phyloP scores from a whole-genome alignment of 2,113 vertebrate genomes.

The Alligator mississippiensis region DNA sequence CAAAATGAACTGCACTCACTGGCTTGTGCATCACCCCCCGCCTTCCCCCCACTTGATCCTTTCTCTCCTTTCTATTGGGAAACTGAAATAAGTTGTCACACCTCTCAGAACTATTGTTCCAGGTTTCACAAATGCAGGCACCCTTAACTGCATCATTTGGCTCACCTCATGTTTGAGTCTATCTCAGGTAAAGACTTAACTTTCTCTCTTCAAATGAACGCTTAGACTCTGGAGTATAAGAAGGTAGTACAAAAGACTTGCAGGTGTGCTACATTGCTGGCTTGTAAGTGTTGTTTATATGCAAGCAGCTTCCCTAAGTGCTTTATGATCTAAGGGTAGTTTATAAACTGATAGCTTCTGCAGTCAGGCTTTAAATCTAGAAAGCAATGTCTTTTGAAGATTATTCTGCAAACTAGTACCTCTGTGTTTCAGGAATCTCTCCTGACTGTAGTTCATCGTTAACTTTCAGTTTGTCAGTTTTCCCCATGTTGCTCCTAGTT shows the following conservation, averaged over 20 bases:
- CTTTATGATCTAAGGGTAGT: neutral
- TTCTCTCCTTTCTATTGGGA: neutral
- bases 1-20: neutral
- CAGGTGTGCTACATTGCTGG: neutral
- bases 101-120: neutral
- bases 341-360: neutral
- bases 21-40: neutral
- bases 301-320: neutral
- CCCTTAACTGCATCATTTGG: neutral
- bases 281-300: neutral
- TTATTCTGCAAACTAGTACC: neutral
- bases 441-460: neutral
- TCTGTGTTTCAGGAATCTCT: neutral
- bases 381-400: neutral
- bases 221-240: neutral
- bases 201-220: neutral
- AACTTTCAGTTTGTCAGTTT: constrained; percentile 1
- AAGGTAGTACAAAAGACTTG: neutral
- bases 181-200: neutral
- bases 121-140: neutral
- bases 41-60: fast-evolving
- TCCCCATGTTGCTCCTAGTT: neutral
- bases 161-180: neutral
- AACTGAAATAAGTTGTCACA: neutral
- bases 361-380: neutral